Conservation (phyloP, 1,140 invertebrate genomes). For the Microplitis demolitor region DNA sequence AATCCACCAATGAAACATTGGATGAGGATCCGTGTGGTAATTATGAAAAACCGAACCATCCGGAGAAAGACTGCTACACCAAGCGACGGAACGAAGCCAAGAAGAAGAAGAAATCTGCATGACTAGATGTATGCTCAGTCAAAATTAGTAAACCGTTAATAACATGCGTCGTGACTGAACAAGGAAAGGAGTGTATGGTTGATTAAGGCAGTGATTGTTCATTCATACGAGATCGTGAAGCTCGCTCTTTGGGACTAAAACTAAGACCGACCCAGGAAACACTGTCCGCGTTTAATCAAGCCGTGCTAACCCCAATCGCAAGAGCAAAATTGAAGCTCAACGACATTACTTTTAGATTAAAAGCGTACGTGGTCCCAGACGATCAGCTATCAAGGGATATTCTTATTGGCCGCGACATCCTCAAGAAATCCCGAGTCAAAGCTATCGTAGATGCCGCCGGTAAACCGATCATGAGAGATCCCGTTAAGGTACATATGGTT, state of each 20-base stretch:
- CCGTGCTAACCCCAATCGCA: constrained; percentile 19
- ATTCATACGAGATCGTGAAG: constrained; percentile 23
- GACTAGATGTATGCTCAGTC: constrained; percentile 3
- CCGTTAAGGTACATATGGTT: constrained; percentile 12
- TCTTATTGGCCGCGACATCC: constrained; percentile 11
- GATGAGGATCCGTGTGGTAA: not conserved
- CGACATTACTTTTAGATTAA: constrained; percentile 4
- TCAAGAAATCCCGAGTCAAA: constrained; percentile 15
- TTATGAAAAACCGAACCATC: not conserved
- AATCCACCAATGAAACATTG: not conserved
- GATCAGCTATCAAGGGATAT: constrained; percentile 20
- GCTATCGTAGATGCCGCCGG: not conserved
- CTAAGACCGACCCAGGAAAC: constrained; percentile 14
- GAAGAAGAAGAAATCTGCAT: not conserved
- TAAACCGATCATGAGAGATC: not conserved
- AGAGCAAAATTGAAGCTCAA: constrained; percentile 7
- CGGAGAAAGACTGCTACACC: not conserved
- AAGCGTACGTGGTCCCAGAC: constrained; percentile 21
- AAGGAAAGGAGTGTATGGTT: constrained; percentile 15
- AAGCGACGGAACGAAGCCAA: not conserved
- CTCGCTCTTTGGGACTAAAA: too few relatives aligned
- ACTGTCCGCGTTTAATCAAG: constrained; percentile 28
- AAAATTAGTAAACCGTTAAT: not conserved
- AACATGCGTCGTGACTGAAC: not conserved
- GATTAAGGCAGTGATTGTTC: constrained; percentile 28